Evolutionary conservation across 2,113 vertebrate genomes (phyloP), one percentile per base, ranked within the genome.

Genomic region (Microcebus tavaratra): DNA sequence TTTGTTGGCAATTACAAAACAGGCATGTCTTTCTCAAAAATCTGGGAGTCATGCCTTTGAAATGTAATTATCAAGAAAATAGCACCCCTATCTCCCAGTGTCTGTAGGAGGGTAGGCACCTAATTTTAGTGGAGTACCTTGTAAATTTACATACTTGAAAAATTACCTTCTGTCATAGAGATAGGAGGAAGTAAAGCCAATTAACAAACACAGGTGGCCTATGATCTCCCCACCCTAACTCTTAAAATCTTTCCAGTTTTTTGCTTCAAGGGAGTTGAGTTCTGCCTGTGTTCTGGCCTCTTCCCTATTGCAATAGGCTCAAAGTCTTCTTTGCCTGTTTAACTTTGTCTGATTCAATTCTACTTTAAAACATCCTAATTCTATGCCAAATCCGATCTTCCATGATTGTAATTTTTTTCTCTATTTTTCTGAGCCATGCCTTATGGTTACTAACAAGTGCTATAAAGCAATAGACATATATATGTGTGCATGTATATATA

Each of bases 171-270:
- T 70, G 1, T 65, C 31, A 57, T 55, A 17, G 84, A 29, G n/a
- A 75, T 31, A 61, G 8, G 1, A 50, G 17, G 23, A 86, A 76
- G 2, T 92, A 72, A 59, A 5, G 8, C 3, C 34, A 61, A 12
- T 48, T 61, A n/a, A 18, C 6, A 42, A 76, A 21, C 12, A 34
- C 20, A 72, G 5, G 50, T 34, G 2, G 1, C 2, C 20, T 50
- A 10, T 80, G 5, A 85, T 61, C 2, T 3, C 13, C 2, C 42
- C 2, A 29, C 3, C 1, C 1, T 27, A 45, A 23, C 29, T 27
- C 5, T 65, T 59, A 59, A 42, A 93, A 67, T 2, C 0, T 55
- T 59, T 59, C 11, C 53, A 31, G 15, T 10, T 14, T 45, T 89
- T 80, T 50, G 23, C 48, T 90, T 68, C 70, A 65, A 14, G 0